Conservation (phyloP, 2,113 vertebrate genomes). For the Lagopus leucura region DNA sequence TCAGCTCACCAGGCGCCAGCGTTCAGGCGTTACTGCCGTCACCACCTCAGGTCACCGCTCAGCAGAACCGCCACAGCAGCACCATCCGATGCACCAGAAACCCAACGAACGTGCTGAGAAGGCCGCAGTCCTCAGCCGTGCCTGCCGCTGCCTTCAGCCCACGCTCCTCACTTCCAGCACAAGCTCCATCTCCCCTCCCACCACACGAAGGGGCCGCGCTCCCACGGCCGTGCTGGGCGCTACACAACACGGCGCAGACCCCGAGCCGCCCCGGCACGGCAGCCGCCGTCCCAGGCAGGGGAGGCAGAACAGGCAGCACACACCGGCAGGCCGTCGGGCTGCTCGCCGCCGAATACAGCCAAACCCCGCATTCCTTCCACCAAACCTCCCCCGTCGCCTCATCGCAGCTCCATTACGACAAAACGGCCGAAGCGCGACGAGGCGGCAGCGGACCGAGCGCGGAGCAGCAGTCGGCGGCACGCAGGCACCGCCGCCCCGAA, state of each 20-base stretch:
- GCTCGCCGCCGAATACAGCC: too few species aligned
- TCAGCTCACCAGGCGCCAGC: background rate
- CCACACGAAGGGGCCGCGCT: too few species aligned
- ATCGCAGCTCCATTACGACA: background rate
- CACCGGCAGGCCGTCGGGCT: background rate
- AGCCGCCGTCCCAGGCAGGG: background rate
- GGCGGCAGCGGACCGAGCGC: too few species aligned
- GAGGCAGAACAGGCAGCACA: background rate
- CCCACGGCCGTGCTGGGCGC: too few species aligned
- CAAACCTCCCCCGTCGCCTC: background rate
- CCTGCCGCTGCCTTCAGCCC: background rate
- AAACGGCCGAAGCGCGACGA: too few species aligned
- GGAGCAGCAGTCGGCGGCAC: too few species aligned
- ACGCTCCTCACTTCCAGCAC: fast-evolving
- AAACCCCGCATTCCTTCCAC: background rate
- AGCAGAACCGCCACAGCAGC: background rate
- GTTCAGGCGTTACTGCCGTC: background rate
- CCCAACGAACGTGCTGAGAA: fast-evolving
- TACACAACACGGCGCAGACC: background rate
- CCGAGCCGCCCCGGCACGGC: too few species aligned
- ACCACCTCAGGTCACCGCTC: fast-evolving
- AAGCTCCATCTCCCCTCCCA: background rate
- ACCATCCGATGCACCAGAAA: background rate
- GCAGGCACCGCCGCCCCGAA: too few species aligned
- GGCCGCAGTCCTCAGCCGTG: fast-evolving